Evolutionary conservation across 2,113 vertebrate species (phyloP), one percentile per base, ranked within the genome.

Genomic region (Morone chrysops): DNA sequence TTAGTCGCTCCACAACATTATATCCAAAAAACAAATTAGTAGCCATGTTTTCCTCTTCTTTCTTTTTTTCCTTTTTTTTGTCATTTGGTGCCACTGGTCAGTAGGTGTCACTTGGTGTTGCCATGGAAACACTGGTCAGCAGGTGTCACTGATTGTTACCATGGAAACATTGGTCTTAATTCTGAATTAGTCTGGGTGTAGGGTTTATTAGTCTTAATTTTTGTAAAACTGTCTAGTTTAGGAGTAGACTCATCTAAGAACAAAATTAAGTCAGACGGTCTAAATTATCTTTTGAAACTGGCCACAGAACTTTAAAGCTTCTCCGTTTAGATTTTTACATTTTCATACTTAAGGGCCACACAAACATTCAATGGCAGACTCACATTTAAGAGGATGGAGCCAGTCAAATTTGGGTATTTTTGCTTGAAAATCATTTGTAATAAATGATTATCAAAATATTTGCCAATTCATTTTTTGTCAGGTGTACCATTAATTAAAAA

Each of bases 81-180:
- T 68, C 5, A 56, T 12, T 50, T 56, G 16, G 10, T 45, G 8
- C 68, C 57, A 70, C 59, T 22, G 36, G 48, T 73, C 69, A 73
- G 69, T 43, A 83, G 68, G 40, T 71, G 16, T 60, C 54, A 45
- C n/a, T 45, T 36, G 60, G 3, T 10, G 47, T 73, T 68, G 25
- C 75, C 22, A 61, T 54, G 57, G 47, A 78, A 83, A 78, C 53
- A 20, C 3, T 61, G 38, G 63, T 61, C 40, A 20, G 51, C 40
- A 62, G 75, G 40, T 78, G 18, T 47, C 22, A 61, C 7, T 56
- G 70, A 16, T n/a, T 38, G 53, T 60, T 47, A 61, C 63, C 48
- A 53, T 41, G 17, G 68, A 59, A 69, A 79, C 70, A 22, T 16
- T 7, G 38, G 13, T 56, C 8, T 41, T 16, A 8, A 9, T n/a